Conservation (phyloP, 2,797 vertebrate species). For the Catamblyrhynchus diadema region DNA sequence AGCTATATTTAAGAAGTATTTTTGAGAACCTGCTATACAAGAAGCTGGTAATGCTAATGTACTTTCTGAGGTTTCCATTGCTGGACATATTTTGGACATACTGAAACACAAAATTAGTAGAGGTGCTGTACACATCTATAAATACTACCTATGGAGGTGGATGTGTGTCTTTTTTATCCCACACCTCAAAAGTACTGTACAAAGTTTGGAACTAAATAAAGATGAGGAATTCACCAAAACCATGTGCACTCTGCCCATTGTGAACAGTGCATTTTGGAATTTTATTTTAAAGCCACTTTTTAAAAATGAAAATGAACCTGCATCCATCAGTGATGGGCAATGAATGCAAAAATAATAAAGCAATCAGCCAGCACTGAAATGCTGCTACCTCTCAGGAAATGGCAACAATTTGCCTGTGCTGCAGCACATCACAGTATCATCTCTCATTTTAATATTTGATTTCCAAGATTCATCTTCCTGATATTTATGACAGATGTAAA, state of each 20-base stretch:
- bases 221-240: background rate
- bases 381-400: constrained; percentile 34
- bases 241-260: background rate
- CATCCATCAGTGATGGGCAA: background rate
- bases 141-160: background rate
- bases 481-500: constrained; percentile 32
- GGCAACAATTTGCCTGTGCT: constrained; percentile 17
- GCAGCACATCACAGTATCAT: background rate
- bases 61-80: background rate
- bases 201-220: background rate
- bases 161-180: background rate
- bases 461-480: constrained; percentile 13
- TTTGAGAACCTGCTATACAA: background rate
- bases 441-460: constrained; percentile 61
- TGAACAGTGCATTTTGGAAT: background rate
- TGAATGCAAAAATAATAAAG: constrained; percentile 57
- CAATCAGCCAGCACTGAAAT: constrained; percentile 36
- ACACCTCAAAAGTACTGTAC: background rate
- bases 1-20: background rate
- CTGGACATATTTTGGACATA: background rate
- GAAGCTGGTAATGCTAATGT: background rate
- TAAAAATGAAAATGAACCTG: constrained; percentile 17
- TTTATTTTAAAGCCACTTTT: constrained; percentile 1
- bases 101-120: background rate
- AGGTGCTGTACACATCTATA: background rate